Evolutionary conservation across 2,888 invertebrate species (phyloP).

Genomic region (Limnephilus marmoratus): DNA sequence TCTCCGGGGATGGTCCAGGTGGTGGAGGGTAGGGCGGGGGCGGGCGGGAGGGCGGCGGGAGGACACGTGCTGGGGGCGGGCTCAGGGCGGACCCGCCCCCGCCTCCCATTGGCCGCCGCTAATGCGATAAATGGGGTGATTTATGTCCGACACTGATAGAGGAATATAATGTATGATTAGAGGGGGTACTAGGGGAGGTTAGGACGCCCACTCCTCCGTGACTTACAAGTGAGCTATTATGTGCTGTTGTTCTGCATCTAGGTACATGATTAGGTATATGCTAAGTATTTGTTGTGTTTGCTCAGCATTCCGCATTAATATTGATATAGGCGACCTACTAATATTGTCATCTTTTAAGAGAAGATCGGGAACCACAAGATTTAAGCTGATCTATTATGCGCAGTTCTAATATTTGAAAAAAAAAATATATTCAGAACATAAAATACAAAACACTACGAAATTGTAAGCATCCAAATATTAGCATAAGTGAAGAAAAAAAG

Average conservation of each 20-base stretch:
- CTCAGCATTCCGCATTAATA: not conserved
- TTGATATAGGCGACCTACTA: not conserved
- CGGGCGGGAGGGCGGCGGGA: not conserved
- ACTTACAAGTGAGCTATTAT: conserved; percentile 32
- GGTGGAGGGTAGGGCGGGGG: conserved; percentile 4
- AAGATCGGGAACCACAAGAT: not conserved
- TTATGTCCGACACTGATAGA: conserved; percentile 64
- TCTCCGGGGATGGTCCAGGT: not conserved
- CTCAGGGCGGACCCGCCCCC: conserved; percentile 62
- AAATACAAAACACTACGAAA: too few species aligned
- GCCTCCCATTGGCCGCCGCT: conserved; percentile 60
- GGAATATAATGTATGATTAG: conserved; percentile 66
- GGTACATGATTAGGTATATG: conserved; percentile 8
- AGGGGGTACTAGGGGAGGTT: conserved; percentile 19
- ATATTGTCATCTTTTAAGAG: not conserved
- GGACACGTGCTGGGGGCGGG: conserved; percentile 68
- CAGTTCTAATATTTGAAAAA: too few species aligned
- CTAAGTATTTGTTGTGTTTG: not conserved
- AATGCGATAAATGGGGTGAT: conserved; percentile 64
- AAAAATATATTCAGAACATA: too few species aligned
- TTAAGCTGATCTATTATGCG: too few species aligned
- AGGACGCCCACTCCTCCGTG: conserved; percentile 30
- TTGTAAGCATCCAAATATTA: too few species aligned
- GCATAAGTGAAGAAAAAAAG: too few species aligned
- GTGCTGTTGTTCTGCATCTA: conserved; percentile 31